Evolutionary conservation across 2,888 invertebrate species (phyloP).

Genomic region (Amaurobius ferox): DNA sequence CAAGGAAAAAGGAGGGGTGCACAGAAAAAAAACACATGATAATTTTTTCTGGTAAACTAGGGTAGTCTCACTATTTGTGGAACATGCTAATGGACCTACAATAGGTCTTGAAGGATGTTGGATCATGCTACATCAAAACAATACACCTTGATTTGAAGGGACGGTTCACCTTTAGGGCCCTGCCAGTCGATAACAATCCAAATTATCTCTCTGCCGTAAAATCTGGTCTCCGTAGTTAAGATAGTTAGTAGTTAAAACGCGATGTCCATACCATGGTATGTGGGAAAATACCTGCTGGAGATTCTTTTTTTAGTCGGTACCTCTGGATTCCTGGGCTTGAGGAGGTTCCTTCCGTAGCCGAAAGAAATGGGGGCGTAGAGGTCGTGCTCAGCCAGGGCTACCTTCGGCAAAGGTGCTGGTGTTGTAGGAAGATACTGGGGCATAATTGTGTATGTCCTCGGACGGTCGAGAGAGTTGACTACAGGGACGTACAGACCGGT

Average conservation of each 20-base stretch:
- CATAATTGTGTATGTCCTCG: slow-evolving; percentile 38
- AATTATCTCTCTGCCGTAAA: neutral
- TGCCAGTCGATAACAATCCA: slow-evolving; percentile 50
- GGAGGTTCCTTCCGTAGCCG: slow-evolving; percentile 64
- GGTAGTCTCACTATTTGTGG: neutral
- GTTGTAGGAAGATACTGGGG: slow-evolving; percentile 45
- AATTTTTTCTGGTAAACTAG: neutral
- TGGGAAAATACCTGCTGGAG: slow-evolving; percentile 70
- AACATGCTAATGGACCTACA: neutral
- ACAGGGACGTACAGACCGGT: slow-evolving; percentile 72
- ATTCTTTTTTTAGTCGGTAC: slow-evolving; percentile 42
- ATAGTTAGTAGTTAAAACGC: slow-evolving; percentile 48
- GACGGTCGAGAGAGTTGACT: slow-evolving; percentile 55
- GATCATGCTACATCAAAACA: slow-evolving; percentile 13
- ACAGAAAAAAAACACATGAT: neutral
- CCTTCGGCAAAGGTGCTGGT: slow-evolving; percentile 60
- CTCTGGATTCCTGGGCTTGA: slow-evolving; percentile 57
- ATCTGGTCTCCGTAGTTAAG: slow-evolving; percentile 13
- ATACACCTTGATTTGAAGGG: slow-evolving; percentile 29
- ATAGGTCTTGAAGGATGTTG: neutral
- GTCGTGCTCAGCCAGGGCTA: slow-evolving; percentile 59
- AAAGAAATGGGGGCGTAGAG: slow-evolving; percentile 68
- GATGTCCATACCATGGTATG: slow-evolving; percentile 69
- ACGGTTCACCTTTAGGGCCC: slow-evolving; percentile 53
- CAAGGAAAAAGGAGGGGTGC: neutral